These are phyloP conservation scores for Drosophila sordidula DNA, from an alignment of 2,888 invertebrate genomes.

Conservation along the genomic window DNA sequence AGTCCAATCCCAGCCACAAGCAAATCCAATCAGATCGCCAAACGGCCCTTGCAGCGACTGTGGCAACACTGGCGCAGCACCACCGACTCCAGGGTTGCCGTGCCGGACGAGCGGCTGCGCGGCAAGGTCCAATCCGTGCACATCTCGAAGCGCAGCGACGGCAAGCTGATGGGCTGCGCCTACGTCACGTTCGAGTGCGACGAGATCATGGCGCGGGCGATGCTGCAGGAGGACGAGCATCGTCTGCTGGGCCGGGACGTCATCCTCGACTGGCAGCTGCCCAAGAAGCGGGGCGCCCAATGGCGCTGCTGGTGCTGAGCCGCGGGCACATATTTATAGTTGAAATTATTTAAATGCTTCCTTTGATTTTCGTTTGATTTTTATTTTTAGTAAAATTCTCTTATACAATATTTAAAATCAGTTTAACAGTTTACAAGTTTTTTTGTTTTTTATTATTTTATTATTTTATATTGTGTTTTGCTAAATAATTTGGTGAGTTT, in stretches of 20 bases:
- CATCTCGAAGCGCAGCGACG: constrained; percentile 42
- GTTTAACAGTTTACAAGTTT: constrained; percentile 79
- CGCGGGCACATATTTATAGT: neutral
- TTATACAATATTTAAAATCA: constrained; percentile 78
- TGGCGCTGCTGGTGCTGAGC: constrained; percentile 59
- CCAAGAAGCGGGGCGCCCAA: constrained; percentile 16
- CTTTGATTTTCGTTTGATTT: constrained; percentile 58
- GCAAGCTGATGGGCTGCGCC: constrained; percentile 52
- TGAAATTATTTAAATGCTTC: too few species aligned
- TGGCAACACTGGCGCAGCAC: constrained; percentile 46
- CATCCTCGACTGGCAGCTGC: constrained; percentile 41
- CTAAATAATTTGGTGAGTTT: constrained; percentile 52
- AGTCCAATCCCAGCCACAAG: neutral
- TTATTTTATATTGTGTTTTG: constrained; percentile 29
- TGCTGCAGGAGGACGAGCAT: constrained; percentile 27
- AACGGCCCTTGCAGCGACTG: constrained; percentile 21
- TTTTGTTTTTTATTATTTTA: constrained; percentile 24
- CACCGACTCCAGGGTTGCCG: neutral
- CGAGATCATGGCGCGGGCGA: constrained; percentile 25
- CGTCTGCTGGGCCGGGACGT: constrained; percentile 42
- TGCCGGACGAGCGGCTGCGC: constrained; percentile 20
- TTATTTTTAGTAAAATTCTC: constrained; percentile 78
- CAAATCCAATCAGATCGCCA: neutral
- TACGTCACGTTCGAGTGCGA: constrained; percentile 51
- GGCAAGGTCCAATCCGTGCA: constrained; percentile 54